Conservation (phyloP, 2,113 vertebrate genomes). For the Carettochelys insculpta region DNA sequence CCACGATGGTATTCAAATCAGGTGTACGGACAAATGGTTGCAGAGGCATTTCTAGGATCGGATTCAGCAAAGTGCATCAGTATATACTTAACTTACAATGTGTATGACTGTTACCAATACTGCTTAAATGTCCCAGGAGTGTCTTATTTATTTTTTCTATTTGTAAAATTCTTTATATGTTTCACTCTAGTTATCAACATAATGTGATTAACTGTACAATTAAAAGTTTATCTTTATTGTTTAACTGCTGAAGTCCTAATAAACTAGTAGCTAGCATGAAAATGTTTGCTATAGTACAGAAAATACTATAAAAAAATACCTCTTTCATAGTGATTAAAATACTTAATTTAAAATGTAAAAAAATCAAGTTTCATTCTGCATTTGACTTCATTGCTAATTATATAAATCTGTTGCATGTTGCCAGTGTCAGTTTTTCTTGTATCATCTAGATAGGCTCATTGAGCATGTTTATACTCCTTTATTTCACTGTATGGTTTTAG, state of each 20-base stretch:
- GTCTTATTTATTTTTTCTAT: not conserved
- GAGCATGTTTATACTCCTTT: slow-evolving; percentile 47
- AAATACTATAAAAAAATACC: not conserved
- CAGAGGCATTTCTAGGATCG: not conserved
- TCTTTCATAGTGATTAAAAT: slow-evolving; percentile 22
- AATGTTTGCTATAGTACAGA: not conserved
- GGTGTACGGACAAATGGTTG: not conserved
- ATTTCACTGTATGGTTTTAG: slow-evolving; percentile 62
- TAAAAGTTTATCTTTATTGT: not conserved
- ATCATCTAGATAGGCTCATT: slow-evolving; percentile 68
- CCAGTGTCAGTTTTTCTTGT: slow-evolving; percentile 84
- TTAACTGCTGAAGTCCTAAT: not conserved
- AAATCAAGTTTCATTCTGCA: slow-evolving; percentile 77
- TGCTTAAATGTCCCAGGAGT: not conserved
- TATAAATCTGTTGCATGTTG: slow-evolving; percentile 64
- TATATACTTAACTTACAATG: not conserved
- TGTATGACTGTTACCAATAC: not conserved
- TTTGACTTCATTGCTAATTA: slow-evolving; percentile 57
- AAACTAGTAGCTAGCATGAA: not conserved
- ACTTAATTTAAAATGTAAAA: slow-evolving; percentile 78
- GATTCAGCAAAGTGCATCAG: not conserved
- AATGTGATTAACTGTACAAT: not conserved
- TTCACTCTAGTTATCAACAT: not conserved
- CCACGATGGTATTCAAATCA: not conserved
- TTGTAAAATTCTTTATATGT: not conserved